Conservation (phyloP, 2,888 invertebrate genomes). For the Lithophane leautieri region DNA sequence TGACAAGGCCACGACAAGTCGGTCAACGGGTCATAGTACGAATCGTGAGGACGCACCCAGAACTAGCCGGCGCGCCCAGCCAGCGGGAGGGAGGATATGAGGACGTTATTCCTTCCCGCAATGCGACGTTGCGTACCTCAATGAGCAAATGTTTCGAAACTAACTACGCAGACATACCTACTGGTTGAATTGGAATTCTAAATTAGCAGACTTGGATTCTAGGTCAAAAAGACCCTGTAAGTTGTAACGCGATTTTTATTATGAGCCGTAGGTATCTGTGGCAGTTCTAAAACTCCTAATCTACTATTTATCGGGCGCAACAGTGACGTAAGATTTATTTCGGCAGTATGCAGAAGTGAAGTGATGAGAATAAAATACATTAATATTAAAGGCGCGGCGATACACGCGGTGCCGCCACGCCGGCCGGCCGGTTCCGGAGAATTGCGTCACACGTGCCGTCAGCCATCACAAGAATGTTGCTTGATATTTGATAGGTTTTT, state of each 20-base stretch:
- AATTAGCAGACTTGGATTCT: constrained; percentile 22
- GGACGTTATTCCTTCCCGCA: constrained; percentile 86
- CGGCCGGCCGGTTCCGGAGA: constrained; percentile 69
- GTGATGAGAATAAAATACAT: constrained; percentile 69
- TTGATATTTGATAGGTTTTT: constrained; percentile 15
- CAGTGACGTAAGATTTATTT: constrained; percentile 79
- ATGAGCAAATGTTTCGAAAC: constrained; percentile 7
- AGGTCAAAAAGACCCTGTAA: constrained; percentile 28
- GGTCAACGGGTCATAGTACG: constrained; percentile 86
- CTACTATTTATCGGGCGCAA: constrained; percentile 51
- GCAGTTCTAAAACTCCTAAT: constrained; percentile 48
- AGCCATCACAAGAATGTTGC: constrained; percentile 53
- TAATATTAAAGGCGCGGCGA: constrained; percentile 68
- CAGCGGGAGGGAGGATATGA: constrained; percentile 74
- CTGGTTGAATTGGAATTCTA: not conserved
- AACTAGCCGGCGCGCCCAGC: constrained; percentile 80
- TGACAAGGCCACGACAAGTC: constrained; percentile 83
- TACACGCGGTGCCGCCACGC: constrained; percentile 56
- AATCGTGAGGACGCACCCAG: constrained; percentile 86
- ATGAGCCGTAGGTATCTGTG: constrained; percentile 37
- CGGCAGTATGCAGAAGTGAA: constrained; percentile 67
- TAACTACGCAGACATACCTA: constrained; percentile 3
- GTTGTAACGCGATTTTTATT: constrained; percentile 33
- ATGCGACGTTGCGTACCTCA: constrained; percentile 82
- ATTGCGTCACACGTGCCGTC: constrained; percentile 68